Evolutionary conservation across 1,140 invertebrate genomes (phyloP), one percentile per base, ranked within the genome.

Genomic region (Sarcophaga bullata): DNA sequence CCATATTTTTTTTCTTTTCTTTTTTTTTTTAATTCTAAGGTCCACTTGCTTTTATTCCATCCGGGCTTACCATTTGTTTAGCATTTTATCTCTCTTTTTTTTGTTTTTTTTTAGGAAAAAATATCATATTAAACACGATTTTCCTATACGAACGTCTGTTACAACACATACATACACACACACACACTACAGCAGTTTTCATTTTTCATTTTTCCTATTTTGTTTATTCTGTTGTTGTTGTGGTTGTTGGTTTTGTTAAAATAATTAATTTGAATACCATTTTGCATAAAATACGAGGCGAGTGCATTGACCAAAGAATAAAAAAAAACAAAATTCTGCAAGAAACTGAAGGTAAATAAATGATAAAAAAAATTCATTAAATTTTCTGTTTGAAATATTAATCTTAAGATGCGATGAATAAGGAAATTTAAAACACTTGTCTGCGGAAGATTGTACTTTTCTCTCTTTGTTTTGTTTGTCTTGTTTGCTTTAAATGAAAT

Each of bases 51-150:
- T 49, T 76, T 76, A 17, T 76, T n/a, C 49, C 49, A 37, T 49
- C 47, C 49, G 6, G 73, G 47, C 8, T 76, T 13, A 76, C 15
- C 46, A 48, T 49, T 76, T 76, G 47, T 76, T 68, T 76, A 76
- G 73, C 73, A 76, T 76, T 17, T 76, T 76, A 76, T 76, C 73
- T 47, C 4, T 37, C 25, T 1, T n/a, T n/a, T n/a, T n/a, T n/a
- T n/a, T n/a, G n/a, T n/a, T n/a, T n/a, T n/a, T n/a, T n/a, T n/a
- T 17, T 49, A 76, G 17, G 73, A 49, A 47, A 49, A 37, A 76
- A 76, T 47, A 76, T 76, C 73, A 76, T 76, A 49, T 76, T n/a
- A 68, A 17, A 76, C 73, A 76, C 73, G 73, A 76, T 10, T 76
- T 76, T 76, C 25, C n/a, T 68, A 68, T 25, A 68, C 54, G 54